A percentile compares a stretch with the other conserved stretches of the same genome.
These are phyloP conservation scores for Falco cherrug DNA, from an alignment of 2,797 vertebrate genomes.

Conservation along the genomic window DNA sequence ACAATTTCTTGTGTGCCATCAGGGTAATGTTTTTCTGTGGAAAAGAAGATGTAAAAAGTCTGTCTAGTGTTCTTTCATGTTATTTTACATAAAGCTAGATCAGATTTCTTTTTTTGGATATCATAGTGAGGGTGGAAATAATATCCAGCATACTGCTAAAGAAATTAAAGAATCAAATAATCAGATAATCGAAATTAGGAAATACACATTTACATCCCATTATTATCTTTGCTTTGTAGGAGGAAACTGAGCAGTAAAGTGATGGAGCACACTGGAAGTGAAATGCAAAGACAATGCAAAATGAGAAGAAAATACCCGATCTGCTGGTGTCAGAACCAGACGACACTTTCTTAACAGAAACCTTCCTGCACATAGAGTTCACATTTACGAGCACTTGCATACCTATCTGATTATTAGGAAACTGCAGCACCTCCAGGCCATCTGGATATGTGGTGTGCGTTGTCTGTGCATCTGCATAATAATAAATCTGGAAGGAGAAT, in stretches of 20 bases:
- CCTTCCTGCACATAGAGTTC: background rate
- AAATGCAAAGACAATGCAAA: background rate
- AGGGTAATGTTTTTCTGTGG: constrained; percentile 79
- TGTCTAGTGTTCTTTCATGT: background rate
- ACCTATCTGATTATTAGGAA: constrained; percentile 84
- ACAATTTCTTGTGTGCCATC: constrained; percentile 78
- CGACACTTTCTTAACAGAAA: background rate
- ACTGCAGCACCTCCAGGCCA: constrained; percentile 76
- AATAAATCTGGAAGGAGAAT: constrained; percentile 77
- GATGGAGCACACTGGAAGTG: background rate
- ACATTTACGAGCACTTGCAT: background rate
- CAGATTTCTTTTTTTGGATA: background rate
- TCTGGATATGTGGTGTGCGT: constrained; percentile 73
- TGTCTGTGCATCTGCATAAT: constrained; percentile 73
- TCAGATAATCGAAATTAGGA: background rate
- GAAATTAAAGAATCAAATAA: background rate
- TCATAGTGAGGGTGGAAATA: background rate
- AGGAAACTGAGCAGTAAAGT: background rate
- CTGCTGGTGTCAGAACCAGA: background rate
- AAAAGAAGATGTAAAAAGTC: background rate
- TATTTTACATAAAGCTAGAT: background rate
- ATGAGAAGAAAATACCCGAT: background rate
- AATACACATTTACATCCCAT: background rate
- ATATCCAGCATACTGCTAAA: background rate
- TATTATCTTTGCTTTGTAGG: background rate